A percentile compares a stretch with the other conserved stretches of the same genome.
phyloP scores from a whole-genome alignment of 2,888 invertebrate species.

The Idaea dimidiata region DNA sequence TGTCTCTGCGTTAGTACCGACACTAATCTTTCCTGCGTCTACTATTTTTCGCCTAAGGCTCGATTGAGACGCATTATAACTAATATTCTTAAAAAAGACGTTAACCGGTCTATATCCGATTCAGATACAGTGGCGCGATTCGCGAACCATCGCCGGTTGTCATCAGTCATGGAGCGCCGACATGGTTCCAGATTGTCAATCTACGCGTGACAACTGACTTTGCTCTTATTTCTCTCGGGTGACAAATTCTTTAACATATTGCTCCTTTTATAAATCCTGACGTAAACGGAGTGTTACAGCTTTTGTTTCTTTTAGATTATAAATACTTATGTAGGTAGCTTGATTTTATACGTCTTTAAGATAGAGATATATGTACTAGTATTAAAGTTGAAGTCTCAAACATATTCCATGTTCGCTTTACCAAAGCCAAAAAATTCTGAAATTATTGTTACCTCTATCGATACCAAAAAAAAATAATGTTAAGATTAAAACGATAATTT shows the following conservation, averaged over 20 bases:
- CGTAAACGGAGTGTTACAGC: not conserved
- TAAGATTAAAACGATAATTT: too few relatives aligned
- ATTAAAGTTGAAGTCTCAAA: too few relatives aligned
- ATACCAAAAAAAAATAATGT: too few relatives aligned
- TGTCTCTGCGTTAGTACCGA: too few relatives aligned
- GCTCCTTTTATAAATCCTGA: not conserved
- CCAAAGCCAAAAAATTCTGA: too few relatives aligned
- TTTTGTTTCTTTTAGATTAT: not conserved
- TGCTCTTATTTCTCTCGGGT: not conserved
- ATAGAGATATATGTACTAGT: too few relatives aligned
- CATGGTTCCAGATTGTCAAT: conserved; percentile 3
- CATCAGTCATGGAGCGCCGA: conserved; percentile 6
- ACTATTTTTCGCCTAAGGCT: too few relatives aligned
- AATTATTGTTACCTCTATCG: too few relatives aligned
- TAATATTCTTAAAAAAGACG: not conserved
- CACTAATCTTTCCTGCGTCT: too few relatives aligned
- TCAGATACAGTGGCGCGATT: not conserved
- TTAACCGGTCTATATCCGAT: not conserved
- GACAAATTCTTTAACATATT: not conserved
- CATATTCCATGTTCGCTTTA: too few relatives aligned
- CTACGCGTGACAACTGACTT: not conserved
- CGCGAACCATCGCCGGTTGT: conserved; percentile 3
- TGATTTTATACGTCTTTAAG: too few relatives aligned
- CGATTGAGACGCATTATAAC: too few relatives aligned
- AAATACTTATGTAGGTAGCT: not conserved